Evolutionary conservation across 2,888 invertebrate species (phyloP).

Genomic region (Spisula solida): DNA sequence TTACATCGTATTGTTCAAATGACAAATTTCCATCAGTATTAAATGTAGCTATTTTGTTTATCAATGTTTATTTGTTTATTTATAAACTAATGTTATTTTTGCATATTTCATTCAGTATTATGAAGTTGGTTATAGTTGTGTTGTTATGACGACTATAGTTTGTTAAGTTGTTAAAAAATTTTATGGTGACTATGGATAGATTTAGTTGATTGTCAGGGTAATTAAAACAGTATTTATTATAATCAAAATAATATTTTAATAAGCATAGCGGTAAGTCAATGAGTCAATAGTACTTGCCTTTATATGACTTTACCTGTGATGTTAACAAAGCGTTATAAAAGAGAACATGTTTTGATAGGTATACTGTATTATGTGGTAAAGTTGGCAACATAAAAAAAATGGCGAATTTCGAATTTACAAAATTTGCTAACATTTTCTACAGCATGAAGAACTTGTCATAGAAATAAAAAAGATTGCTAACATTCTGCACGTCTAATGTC

Average conservation of each 20-base stretch:
- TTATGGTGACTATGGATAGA: background rate
- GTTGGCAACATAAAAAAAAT: too few species aligned
- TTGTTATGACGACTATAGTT: background rate
- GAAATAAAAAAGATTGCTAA: too few species aligned
- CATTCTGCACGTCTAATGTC: too few species aligned
- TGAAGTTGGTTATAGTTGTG: background rate
- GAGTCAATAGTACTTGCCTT: too few species aligned
- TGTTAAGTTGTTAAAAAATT: background rate
- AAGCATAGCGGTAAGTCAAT: background rate
- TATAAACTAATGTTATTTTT: background rate
- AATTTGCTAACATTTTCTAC: too few species aligned
- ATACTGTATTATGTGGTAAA: too few species aligned
- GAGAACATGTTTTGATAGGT: too few species aligned
- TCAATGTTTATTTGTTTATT: background rate
- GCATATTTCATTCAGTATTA: background rate
- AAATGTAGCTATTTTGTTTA: background rate
- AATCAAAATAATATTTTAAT: background rate
- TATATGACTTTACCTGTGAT: too few species aligned
- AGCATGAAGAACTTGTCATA: too few species aligned
- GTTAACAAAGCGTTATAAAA: too few species aligned
- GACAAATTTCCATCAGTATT: background rate
- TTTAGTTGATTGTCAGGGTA: background rate
- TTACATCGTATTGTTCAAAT: background rate
- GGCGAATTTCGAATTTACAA: too few species aligned
- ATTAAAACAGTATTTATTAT: background rate